Evolutionary conservation across 2,113 vertebrate genomes (phyloP), one percentile per base, ranked within the genome.

Genomic region (Pteruthius melanotis): DNA sequence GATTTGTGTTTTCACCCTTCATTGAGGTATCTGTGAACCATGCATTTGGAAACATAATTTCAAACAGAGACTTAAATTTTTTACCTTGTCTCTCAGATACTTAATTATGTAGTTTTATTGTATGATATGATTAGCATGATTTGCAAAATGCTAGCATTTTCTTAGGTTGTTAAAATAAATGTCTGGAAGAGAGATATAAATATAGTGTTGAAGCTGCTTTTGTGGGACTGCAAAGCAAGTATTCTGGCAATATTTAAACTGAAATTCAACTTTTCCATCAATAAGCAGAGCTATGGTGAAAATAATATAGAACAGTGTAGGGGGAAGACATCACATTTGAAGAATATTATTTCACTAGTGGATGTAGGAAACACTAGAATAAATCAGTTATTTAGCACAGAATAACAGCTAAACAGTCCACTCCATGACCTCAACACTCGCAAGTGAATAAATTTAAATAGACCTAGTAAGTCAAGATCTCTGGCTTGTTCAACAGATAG

Each of bases 221-320:
- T 61, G 24, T 60, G 39, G 31, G 30, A 47, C 21, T 47, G 52
- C 22, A 71, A 79, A 90, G 15, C 7, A 76, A 64, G 6, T 61
- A 33, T 71, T 79, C 33, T 83, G 57, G 2, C 15, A 76, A 13
- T 83, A 64, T 28, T 60, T 68, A 47, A 70, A 80, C 15, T 80
- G 61, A 75, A 79, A 88, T 40, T 50, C 26, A 72, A 42, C 31
- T 65, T 10, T 69, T 80, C 39, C 4, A 44, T 80, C 7, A 28
- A 10, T 69, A 75, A 92, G 52, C 10, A n/a, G 69, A 78, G 16
- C 17, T 60, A 42, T 16, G 21, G 23, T 72, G 72, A 82, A 79
- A 89, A n/a, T 39, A 63, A 42, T 15, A 26, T 9, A 18, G 15
- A 44, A n/a, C 0, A 0, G 8, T 8, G 3, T 30, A 3, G 11